A percentile compares a stretch with the other conserved stretches of the same genome.
These are phyloP conservation scores for Triops cancriformis DNA, from an alignment of 1,140 invertebrate genomes.

Conservation along the genomic window DNA sequence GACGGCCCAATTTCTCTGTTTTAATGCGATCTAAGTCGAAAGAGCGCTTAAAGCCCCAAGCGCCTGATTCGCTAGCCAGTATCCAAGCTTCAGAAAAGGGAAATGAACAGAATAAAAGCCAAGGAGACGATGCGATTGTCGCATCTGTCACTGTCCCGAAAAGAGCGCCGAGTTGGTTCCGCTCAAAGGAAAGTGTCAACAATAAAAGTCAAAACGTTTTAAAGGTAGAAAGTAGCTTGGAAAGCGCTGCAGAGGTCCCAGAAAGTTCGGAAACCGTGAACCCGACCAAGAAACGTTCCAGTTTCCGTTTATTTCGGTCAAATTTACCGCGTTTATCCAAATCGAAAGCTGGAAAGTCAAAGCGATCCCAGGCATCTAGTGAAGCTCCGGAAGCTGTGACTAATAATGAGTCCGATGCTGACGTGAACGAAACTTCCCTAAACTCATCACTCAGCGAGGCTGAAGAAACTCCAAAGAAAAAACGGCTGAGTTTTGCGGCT, in stretches of 20 bases:
- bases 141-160: not conserved
- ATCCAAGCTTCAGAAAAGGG: not conserved
- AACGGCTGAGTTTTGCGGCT: not conserved
- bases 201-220: not conserved
- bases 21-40: conserved; percentile 10
- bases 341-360: not conserved
- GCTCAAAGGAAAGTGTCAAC: not conserved
- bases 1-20: not conserved
- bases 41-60: not conserved
- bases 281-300: not conserved
- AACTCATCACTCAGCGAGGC: not conserved
- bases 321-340: conserved; percentile 5
- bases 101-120: not conserved
- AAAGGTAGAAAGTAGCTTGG: too few species aligned
- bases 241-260: not conserved
- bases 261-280: not conserved
- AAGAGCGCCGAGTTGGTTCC: not conserved
- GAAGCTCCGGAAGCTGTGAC: not conserved
- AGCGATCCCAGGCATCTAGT: not conserved
- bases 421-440: not conserved
- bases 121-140: not conserved
- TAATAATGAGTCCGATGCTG: not conserved
- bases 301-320: not conserved
- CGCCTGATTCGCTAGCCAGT: not conserved
- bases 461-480: not conserved